A percentile compares a stretch with the other conserved stretches of the same genome.
phyloP scores from a whole-genome alignment of 2,888 invertebrate genomes.

The Amorpha juglandis region DNA sequence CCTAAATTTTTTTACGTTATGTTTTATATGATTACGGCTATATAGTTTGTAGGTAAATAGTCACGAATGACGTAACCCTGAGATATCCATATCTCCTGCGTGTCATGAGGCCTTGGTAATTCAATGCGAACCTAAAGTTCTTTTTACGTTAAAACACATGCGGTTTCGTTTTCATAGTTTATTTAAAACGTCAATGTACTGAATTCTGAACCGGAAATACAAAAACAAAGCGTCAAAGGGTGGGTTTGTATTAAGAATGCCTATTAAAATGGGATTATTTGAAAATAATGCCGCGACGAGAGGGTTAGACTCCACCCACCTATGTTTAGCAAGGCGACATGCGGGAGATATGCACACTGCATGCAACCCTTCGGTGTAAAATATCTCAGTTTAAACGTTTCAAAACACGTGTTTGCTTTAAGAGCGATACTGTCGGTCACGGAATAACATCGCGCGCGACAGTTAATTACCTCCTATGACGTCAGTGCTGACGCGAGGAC shows the following conservation, averaged over 20 bases:
- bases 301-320: constrained; percentile 53
- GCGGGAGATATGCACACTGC: constrained; percentile 51
- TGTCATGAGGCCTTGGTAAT: constrained; percentile 71
- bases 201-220: constrained; percentile 64
- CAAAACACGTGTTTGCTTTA: constrained; percentile 76
- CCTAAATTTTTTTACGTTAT: constrained; percentile 41
- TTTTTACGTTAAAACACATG: constrained; percentile 34
- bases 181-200: constrained; percentile 65
- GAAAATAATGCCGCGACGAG: constrained; percentile 60
- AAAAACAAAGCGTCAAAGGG: constrained; percentile 71
- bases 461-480: constrained; percentile 54
- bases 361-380: constrained; percentile 78
- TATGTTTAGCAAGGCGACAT: constrained; percentile 75
- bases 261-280: constrained; percentile 66
- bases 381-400: constrained; percentile 76
- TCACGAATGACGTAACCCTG: constrained; percentile 40
- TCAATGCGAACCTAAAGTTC: constrained; percentile 62
- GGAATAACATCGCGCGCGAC: constrained; percentile 65
- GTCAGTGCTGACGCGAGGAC: not conserved
- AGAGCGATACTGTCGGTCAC: constrained; percentile 65
- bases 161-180: constrained; percentile 44
- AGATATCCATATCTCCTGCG: constrained; percentile 60
- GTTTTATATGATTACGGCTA: constrained; percentile 29
- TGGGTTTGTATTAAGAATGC: constrained; percentile 70
- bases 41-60: constrained; percentile 32